Conservation (phyloP, 2,888 invertebrate species). For the Chymomyza caudatula region DNA sequence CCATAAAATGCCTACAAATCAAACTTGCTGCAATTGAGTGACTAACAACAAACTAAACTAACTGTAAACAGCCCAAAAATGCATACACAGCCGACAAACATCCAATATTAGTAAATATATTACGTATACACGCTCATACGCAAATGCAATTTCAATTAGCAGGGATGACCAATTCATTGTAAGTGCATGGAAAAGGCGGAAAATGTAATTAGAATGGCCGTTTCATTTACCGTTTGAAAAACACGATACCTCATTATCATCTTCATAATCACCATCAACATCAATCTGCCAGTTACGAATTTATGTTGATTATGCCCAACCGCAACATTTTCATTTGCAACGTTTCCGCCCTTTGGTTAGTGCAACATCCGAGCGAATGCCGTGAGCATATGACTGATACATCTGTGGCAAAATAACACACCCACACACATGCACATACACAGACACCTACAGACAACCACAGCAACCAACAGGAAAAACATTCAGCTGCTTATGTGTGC, state of each 20-base stretch:
- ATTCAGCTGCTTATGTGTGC: slow-evolving; percentile 33
- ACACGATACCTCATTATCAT: not conserved
- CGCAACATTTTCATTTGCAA: slow-evolving; percentile 56
- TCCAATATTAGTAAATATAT: not conserved
- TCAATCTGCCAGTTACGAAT: slow-evolving; percentile 11
- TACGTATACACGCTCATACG: not conserved
- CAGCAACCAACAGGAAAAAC: not conserved
- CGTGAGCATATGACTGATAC: slow-evolving; percentile 32
- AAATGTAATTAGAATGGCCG: not conserved
- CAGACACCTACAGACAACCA: not conserved
- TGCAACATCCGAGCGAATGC: slow-evolving; percentile 10
- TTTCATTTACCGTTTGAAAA: not conserved
- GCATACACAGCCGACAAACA: not conserved
- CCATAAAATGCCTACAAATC: not conserved
- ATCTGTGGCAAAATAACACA: not conserved
- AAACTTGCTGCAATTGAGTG: not conserved
- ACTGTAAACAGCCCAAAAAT: not conserved
- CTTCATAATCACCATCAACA: not conserved
- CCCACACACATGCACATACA: not conserved
- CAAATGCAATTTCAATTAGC: slow-evolving; percentile 64
- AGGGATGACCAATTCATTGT: slow-evolving; percentile 20
- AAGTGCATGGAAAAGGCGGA: slow-evolving; percentile 2
- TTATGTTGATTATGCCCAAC: slow-evolving; percentile 36
- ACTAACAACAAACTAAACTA: not conserved
- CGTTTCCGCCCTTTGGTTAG: slow-evolving; percentile 38